These are phyloP conservation scores for Laticauda colubrina DNA, from an alignment of 2,113 vertebrate genomes.

Conservation along the genomic window DNA sequence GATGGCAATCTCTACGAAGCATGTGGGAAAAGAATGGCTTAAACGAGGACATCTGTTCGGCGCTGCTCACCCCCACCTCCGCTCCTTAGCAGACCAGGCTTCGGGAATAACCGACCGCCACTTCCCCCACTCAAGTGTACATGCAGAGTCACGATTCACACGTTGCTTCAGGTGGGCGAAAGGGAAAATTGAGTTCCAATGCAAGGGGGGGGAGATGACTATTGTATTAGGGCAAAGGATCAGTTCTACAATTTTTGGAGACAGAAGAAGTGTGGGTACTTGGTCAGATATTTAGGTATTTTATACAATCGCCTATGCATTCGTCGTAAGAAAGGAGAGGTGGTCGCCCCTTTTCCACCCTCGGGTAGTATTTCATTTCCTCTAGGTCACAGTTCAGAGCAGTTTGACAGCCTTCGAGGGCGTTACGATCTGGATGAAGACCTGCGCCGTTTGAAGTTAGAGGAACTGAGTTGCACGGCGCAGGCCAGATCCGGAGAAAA, in stretches of 20 bases:
- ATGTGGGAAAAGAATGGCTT: constrained; percentile 89
- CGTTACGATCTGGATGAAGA: neutral
- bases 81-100: constrained; percentile 79
- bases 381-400: neutral
- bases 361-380: constrained; percentile 15
- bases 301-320: neutral
- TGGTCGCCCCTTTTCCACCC: neutral
- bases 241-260: neutral
- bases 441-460: neutral
- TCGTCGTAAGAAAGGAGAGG: constrained; percentile 21
- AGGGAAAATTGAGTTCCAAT: neutral
- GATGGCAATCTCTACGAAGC: constrained; percentile 89
- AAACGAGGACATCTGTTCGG: constrained; percentile 98
- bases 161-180: neutral
- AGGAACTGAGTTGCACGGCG: neutral
- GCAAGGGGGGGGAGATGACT: constrained; percentile 45
- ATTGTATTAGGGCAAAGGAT: constrained; percentile 57
- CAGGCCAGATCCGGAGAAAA: neutral
- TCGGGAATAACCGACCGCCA: constrained; percentile 82
- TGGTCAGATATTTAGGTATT: neutral
- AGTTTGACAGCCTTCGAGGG: neutral
- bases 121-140: constrained; percentile 50
- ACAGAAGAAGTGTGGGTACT: neutral
- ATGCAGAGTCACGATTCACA: constrained; percentile 47
- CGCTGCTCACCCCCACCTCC: constrained; percentile 73